Conservation (phyloP, 2,113 vertebrate genomes). For the Neolamprologus falcicula region DNA sequence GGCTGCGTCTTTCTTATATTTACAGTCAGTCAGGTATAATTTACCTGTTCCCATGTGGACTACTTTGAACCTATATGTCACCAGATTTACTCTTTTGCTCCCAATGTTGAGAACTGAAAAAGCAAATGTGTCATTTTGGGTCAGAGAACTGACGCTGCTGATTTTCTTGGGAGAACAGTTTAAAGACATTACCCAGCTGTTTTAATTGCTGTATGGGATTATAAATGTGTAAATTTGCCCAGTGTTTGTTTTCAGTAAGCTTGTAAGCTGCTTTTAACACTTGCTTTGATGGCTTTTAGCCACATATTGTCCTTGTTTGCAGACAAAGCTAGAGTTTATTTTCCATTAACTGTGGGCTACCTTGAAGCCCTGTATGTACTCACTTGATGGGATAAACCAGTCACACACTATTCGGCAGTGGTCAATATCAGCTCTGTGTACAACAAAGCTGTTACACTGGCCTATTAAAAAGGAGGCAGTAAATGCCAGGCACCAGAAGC, state of each 20-base stretch:
- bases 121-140: not conserved
- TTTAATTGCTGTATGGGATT: not conserved
- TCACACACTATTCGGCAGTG: constrained; percentile 14
- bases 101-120: not conserved
- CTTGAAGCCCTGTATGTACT: not conserved
- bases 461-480: constrained; percentile 55
- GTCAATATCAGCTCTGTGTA: constrained; percentile 51
- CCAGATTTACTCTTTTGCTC: not conserved
- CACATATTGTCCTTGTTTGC: not conserved
- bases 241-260: not conserved
- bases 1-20: not conserved
- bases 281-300: not conserved
- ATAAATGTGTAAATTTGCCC: not conserved
- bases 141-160: not conserved
- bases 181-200: not conserved
- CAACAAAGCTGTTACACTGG: constrained; percentile 40
- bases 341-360: not conserved
- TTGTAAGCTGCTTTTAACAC: not conserved
- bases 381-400: constrained; percentile 36
- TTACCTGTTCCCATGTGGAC: not conserved
- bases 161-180: not conserved
- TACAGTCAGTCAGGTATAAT: not conserved
- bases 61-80: not conserved
- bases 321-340: constrained; percentile 20
- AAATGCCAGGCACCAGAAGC: constrained; percentile 46